phyloP scores from a whole-genome alignment of 2,113 vertebrate species.

The Osmerus mordax region DNA sequence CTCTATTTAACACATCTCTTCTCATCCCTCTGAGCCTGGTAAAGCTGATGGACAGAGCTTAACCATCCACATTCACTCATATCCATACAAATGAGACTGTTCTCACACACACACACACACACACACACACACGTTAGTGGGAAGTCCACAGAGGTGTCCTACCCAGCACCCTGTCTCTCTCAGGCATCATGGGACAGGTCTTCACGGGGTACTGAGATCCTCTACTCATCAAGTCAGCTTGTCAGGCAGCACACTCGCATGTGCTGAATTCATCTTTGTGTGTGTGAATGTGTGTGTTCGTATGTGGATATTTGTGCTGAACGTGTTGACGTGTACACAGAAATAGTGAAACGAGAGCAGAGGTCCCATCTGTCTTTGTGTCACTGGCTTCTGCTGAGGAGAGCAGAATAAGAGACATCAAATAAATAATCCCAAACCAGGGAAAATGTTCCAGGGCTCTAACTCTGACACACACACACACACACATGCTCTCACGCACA shows the following conservation, averaged over 20 bases:
- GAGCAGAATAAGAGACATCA: neutral
- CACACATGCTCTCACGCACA: neutral
- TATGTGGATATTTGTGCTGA: neutral
- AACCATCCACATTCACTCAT: constrained; percentile 5
- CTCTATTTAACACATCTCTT: neutral
- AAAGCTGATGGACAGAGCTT: constrained; percentile 6
- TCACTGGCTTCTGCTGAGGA: neutral
- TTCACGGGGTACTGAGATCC: too few relatives aligned
- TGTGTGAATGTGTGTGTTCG: neutral
- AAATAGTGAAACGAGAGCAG: neutral
- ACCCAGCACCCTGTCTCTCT: too few relatives aligned
- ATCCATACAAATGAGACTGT: neutral
- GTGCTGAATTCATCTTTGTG: neutral
- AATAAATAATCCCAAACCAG: neutral
- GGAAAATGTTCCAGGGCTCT: too few relatives aligned
- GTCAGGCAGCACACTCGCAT: neutral
- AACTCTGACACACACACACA: constrained; percentile 13
- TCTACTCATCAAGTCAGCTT: too few relatives aligned
- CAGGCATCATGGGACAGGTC: too few relatives aligned
- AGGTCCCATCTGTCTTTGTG: neutral
- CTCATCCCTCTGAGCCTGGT: neutral
- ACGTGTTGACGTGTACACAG: neutral
- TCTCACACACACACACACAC: neutral
- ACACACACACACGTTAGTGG: constrained; percentile 9
- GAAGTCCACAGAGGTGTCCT: neutral